Percentiles rank a stretch among this genome's conserved stretches.
Conservation (phyloP, 2,797 vertebrate species). For the Chanos chanos region DNA sequence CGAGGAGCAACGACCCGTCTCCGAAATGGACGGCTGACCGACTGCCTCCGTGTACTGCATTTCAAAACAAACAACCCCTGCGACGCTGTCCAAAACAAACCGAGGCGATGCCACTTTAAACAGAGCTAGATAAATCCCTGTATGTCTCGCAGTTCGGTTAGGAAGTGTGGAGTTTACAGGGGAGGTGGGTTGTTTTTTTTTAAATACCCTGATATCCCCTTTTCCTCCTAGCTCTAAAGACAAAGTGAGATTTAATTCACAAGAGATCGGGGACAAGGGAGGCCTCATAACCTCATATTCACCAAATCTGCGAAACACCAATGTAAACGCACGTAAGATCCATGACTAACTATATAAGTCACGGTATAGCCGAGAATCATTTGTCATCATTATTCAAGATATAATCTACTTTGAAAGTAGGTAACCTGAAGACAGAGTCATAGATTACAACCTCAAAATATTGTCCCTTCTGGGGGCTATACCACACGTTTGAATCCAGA, state of each 20-base stretch:
- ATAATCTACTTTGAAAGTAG: background rate
- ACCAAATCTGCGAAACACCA: background rate
- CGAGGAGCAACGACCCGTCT: slow-evolving; percentile 37
- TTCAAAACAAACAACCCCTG: slow-evolving; percentile 70
- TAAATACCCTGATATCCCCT: too few relatives aligned
- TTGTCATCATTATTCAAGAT: background rate
- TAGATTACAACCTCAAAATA: too few relatives aligned
- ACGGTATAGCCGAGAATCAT: background rate
- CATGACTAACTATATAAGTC: background rate
- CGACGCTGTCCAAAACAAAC: slow-evolving; percentile 69
- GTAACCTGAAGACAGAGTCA: background rate
- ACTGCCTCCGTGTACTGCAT: slow-evolving; percentile 68
- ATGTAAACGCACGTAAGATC: background rate
- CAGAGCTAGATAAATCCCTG: slow-evolving; percentile 58
- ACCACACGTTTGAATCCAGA: too few relatives aligned
- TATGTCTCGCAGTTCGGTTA: slow-evolving; percentile 17
- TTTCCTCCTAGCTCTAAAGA: too few relatives aligned
- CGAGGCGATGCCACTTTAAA: slow-evolving; percentile 62
- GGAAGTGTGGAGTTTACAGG: slow-evolving; percentile 17
- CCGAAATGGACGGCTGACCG: slow-evolving; percentile 66
- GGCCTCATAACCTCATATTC: background rate
- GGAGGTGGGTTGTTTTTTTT: too few relatives aligned
- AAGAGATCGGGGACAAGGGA: slow-evolving; percentile 10
- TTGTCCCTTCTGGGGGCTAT: too few relatives aligned
- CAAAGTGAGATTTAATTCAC: too few relatives aligned